These are phyloP conservation scores for Centruroides vittatus DNA, from an alignment of 1,140 invertebrate species.

Conservation along the genomic window DNA sequence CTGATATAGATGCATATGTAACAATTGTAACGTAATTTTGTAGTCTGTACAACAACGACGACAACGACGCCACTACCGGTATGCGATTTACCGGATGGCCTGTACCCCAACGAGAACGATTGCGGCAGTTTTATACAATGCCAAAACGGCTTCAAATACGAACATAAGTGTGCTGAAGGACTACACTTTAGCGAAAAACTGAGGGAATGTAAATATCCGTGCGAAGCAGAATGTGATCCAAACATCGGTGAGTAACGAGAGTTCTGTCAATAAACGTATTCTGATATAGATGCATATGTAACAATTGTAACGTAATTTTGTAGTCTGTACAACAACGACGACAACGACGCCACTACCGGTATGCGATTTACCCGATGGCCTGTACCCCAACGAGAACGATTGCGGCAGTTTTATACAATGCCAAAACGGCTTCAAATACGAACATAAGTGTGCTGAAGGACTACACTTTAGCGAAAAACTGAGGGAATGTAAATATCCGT, in stretches of 20 bases:
- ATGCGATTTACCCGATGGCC: not conserved
- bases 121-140: not conserved
- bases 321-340: not conserved
- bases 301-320: too few relatives aligned
- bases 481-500: conserved; percentile 36
- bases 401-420: not conserved
- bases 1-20: too few relatives aligned
- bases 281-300: too few relatives aligned
- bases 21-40: too few relatives aligned
- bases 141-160: not conserved
- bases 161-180: conserved; percentile 30
- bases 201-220: conserved; percentile 36
- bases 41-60: not conserved
- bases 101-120: not conserved
- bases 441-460: conserved; percentile 30
- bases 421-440: not conserved
- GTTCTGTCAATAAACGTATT: too few relatives aligned
- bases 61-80: not conserved
- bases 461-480: conserved; percentile 37
- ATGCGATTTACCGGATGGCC: not conserved
- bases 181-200: conserved; percentile 37
- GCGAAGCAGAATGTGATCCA: not conserved
- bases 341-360: not conserved
- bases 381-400: not conserved
- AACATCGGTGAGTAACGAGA: too few relatives aligned